Base-by-base conservation (phyloP, 2,888 invertebrate species). In the Caenorhabditis macrosperma region DNA sequence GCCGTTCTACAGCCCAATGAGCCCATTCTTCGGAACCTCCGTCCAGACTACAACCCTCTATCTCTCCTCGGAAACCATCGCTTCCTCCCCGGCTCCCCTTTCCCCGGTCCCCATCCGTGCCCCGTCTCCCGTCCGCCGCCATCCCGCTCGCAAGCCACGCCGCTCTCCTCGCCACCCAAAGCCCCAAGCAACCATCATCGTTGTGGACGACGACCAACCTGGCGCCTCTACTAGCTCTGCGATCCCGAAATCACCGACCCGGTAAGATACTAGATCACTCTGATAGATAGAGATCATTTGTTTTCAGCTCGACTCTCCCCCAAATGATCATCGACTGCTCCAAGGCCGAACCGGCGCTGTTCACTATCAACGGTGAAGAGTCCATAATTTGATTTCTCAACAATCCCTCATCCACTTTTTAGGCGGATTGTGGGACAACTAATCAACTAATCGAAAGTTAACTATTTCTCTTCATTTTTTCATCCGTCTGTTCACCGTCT, bases 291-390 rank as follows among this genome's bases (percentile, higher is more conserved):
- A 38, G 3, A 15, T 38, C 2, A 17, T 17, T 44, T 17, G 2
- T 44, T 64, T 74, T 33, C 72, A 72, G 78, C 2, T 52, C 57
- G 12, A 28, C 61, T 0, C 75, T 75, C 9, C 59, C 81, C 0
- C 81, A 81, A 57, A 57, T 84, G 64, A 67, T 84, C 57, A 84
- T 84, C 46, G 84, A 84, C 52, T 84, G 84, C 46, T 82, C 81
- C 1, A 84, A 84, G 48, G 84, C 84, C 0, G 84, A 82, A 33
- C 84, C 84, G 30, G 66, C 72, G 1, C 48, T 84, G 9, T 78
- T 82, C 69, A 64, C 71, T 7, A 81, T 78, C 38, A 78, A 63
- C 52, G 67, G 67, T 44, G 63, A 71, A 35, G 84, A 84, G 67
- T 82, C 84, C 17, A 78, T 82, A 38, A 84, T 84, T 41, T 84